Conservation (phyloP, 2,113 vertebrate species). For the Tyrannus savana region DNA sequence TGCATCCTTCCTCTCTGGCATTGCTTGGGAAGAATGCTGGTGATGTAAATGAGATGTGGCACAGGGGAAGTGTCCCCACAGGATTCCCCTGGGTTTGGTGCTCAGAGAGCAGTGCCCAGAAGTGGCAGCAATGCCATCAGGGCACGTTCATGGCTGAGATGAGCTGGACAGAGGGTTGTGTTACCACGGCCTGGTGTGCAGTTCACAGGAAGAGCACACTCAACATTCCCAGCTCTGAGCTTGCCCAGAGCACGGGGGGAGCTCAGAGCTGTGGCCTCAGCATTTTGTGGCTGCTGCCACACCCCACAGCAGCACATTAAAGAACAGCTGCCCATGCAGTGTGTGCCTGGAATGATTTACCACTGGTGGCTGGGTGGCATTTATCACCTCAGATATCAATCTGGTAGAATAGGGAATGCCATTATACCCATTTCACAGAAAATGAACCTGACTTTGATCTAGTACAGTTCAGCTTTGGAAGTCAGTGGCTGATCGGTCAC, state of each 20-base stretch:
- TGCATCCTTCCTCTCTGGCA: constrained; percentile 20
- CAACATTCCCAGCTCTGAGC: not conserved
- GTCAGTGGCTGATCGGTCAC: not conserved
- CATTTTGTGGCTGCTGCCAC: not conserved
- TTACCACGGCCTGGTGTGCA: not conserved
- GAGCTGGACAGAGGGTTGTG: not conserved
- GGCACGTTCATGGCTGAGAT: not conserved
- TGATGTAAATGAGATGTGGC: constrained; percentile 26
- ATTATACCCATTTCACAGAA: not conserved
- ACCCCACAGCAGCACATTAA: not conserved
- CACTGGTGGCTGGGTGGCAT: not conserved
- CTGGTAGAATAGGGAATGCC: not conserved
- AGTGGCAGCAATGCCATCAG: not conserved
- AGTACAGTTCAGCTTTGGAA: not conserved
- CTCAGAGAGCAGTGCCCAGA: not conserved
- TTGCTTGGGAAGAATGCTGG: constrained; percentile 38
- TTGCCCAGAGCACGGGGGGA: not conserved
- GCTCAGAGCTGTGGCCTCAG: not conserved
- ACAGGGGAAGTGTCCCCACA: not conserved
- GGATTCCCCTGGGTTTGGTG: not conserved
- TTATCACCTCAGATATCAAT: not conserved
- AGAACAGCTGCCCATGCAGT: not conserved
- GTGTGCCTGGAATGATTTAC: not conserved
- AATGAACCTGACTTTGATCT: not conserved
- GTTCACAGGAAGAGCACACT: not conserved